These are phyloP conservation scores for Limnephilus lunatus DNA, from an alignment of 2,888 invertebrate species.

Conservation along the genomic window DNA sequence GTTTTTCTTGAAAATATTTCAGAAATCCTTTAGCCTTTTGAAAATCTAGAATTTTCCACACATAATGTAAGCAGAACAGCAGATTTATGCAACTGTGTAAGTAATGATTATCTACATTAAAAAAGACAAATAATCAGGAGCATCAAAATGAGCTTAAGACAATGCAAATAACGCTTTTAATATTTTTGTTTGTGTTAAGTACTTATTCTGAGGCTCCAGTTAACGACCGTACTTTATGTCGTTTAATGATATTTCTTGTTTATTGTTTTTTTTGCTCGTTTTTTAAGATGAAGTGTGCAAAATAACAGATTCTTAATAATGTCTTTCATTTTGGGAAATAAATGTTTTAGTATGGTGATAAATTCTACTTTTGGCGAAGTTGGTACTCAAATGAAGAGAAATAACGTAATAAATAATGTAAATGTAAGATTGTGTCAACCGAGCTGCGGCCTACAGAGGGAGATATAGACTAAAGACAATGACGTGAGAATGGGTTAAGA, in stretches of 20 bases:
- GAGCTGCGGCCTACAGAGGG: background rate
- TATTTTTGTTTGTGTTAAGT: background rate
- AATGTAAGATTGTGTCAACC: background rate
- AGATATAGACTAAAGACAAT: background rate
- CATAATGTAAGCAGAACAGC: background rate
- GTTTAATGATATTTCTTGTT: background rate
- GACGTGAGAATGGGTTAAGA: background rate
- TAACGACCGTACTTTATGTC: background rate
- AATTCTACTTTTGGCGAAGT: background rate
- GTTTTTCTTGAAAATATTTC: background rate
- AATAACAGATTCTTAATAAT: background rate
- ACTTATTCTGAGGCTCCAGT: background rate
- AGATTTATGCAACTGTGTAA: background rate
- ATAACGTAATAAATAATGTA: background rate
- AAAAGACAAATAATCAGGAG: background rate
- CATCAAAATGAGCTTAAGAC: background rate
- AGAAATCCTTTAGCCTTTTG: background rate
- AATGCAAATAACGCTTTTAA: background rate
- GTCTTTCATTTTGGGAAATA: background rate
- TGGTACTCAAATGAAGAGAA: constrained; percentile 2
- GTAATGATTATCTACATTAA: too few species aligned
- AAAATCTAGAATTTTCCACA: background rate
- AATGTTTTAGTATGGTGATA: background rate
- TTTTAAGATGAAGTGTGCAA: background rate
- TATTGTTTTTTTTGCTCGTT: background rate